Evolutionary conservation across 2,113 vertebrate genomes (phyloP).

Genomic region (Suricata suricatta): DNA sequence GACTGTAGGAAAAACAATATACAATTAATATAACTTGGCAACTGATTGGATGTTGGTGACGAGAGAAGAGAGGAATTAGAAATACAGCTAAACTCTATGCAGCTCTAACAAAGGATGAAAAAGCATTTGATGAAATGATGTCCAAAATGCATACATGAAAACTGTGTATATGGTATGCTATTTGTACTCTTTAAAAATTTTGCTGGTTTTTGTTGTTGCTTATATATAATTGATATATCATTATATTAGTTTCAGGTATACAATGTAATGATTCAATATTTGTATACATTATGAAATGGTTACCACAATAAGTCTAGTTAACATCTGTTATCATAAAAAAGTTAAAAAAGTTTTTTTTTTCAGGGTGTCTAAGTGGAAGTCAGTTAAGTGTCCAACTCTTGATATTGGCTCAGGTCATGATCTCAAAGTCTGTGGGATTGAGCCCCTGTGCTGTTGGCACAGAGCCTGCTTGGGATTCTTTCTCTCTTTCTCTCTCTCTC

Average conservation of each 20-base stretch:
- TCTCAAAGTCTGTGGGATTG: no score
- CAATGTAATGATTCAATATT: not conserved
- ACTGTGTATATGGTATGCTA: not conserved
- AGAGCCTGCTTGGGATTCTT: no score
- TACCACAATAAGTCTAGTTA: not conserved
- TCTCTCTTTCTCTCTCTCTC: no score
- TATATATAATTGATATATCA: not conserved
- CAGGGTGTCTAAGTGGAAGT: not conserved
- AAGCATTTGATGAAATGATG: not conserved
- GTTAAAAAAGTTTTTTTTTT: not conserved
- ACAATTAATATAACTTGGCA: not conserved
- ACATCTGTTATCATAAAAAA: not conserved
- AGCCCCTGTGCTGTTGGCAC: no score
- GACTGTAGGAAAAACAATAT: not conserved
- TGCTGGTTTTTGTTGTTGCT: not conserved
- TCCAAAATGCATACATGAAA: not conserved
- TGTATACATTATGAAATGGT: not conserved
- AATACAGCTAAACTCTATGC: not conserved
- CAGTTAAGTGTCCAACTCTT: no score
- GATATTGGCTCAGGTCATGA: no score
- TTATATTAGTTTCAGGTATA: not conserved
- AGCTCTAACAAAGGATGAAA: not conserved
- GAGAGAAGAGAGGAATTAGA: not conserved
- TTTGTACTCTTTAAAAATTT: not conserved
- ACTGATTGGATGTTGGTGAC: not conserved